These are phyloP conservation scores for Camelus bactrianus DNA, from an alignment of 2,113 vertebrate species.

Conservation along the genomic window DNA sequence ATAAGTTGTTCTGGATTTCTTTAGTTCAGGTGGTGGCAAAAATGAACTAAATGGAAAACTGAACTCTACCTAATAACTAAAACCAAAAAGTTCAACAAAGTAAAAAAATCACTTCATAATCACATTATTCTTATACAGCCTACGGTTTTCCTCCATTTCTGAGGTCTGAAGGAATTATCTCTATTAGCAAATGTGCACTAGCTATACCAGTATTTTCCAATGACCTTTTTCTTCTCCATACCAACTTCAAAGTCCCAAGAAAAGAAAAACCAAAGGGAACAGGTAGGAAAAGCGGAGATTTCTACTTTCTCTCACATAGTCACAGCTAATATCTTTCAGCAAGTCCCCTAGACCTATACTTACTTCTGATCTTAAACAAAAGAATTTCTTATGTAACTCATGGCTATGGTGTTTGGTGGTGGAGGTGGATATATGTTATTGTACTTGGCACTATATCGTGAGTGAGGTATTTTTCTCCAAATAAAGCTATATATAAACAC, in stretches of 20 bases:
- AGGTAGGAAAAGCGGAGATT: neutral
- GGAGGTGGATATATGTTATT: neutral
- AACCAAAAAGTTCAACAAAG: slow-evolving; percentile 52
- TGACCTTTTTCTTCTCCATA: neutral
- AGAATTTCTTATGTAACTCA: slow-evolving; percentile 14
- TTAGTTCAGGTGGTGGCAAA: slow-evolving; percentile 45
- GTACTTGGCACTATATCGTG: neutral
- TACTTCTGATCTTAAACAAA: slow-evolving; percentile 56
- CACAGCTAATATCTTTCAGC: slow-evolving; percentile 3
- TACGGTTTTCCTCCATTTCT: slow-evolving; percentile 22
- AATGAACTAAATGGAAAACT: slow-evolving; percentile 70
- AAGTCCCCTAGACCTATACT: slow-evolving; percentile 16
- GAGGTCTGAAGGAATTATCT: neutral
- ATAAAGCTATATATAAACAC: slow-evolving; percentile 55
- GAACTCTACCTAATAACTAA: slow-evolving; percentile 49
- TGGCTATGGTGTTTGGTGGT: neutral
- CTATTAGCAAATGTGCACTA: neutral
- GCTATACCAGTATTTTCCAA: slow-evolving; percentile 26
- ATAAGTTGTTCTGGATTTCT: slow-evolving; percentile 41
- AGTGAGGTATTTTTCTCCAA: slow-evolving; percentile 45
- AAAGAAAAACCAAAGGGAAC: slow-evolving; percentile 8
- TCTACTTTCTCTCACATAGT: neutral
- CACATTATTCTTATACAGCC: slow-evolving; percentile 39
- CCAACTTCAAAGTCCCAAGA: slow-evolving; percentile 29
- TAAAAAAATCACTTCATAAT: slow-evolving; percentile 60